Conservation (phyloP, 2,888 invertebrate species). For the Neuroscelio doddi region DNA sequence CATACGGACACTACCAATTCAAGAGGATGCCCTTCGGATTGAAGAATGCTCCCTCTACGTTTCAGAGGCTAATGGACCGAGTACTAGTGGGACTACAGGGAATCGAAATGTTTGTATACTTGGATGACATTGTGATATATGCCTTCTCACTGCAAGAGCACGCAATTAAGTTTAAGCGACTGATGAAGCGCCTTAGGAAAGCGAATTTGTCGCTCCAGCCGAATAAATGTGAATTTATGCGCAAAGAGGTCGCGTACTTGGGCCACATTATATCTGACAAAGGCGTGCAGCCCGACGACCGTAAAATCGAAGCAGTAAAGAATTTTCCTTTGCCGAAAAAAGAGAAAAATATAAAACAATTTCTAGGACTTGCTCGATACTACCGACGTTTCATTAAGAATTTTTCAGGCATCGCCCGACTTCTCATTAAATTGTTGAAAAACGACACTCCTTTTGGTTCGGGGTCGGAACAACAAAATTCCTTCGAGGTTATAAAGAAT, state of each 20-base stretch:
- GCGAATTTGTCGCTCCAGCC: conserved; percentile 13
- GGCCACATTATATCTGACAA: neutral
- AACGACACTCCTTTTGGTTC: conserved; percentile 18
- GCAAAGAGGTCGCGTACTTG: too few species aligned
- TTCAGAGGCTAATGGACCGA: conserved; percentile 57
- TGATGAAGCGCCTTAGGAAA: conserved; percentile 5
- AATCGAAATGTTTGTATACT: conserved; percentile 50
- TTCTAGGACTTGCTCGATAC: conserved; percentile 42
- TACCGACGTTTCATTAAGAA: conserved; percentile 43
- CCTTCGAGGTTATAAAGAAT: neutral
- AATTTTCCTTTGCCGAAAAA: conserved; percentile 29
- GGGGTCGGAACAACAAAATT: too few species aligned
- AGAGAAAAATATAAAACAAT: conserved; percentile 38
- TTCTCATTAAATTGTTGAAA: conserved; percentile 26
- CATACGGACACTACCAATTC: conserved; percentile 56
- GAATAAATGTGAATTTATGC: conserved; percentile 14
- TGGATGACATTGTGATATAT: conserved; percentile 33
- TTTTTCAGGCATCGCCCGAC: conserved; percentile 37
- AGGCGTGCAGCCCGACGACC: conserved; percentile 50
- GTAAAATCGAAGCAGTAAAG: conserved; percentile 47
- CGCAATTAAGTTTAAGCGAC: neutral
- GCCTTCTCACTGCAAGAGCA: conserved; percentile 10
- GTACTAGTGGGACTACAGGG: conserved; percentile 50
- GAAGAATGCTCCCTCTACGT: conserved; percentile 54
- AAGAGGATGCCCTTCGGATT: conserved; percentile 59